Conservation (phyloP, 2,888 invertebrate genomes). For the Ashinkailepas kermadecensis region DNA sequence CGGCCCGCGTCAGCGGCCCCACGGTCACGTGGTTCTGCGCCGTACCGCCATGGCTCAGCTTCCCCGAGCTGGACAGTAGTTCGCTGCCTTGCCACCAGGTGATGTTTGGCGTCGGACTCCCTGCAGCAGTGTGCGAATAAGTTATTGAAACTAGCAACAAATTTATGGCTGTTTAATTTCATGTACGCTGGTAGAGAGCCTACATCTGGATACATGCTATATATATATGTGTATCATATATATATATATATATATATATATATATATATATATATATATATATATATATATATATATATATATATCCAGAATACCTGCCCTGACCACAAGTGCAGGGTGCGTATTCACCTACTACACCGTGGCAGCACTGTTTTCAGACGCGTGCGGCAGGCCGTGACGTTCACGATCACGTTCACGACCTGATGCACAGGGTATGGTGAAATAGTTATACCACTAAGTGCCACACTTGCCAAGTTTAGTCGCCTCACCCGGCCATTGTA, state of each 20-base stretch:
- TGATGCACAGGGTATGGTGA: no score
- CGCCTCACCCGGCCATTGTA: no score
- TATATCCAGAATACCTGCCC: background rate
- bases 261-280: background rate
- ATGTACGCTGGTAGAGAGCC: background rate
- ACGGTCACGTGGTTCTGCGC: conserved; percentile 30
- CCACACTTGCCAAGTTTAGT: no score
- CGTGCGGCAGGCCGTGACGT: no score
- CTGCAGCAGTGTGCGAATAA: background rate
- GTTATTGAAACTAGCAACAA: no score
- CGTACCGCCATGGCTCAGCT: background rate
- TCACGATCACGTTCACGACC: no score
- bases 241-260: background rate
- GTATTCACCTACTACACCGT: no score
- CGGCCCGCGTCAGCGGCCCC: conserved; percentile 30
- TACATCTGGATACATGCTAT: no score
- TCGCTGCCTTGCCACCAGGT: conserved; percentile 31
- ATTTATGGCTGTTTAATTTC: no score
- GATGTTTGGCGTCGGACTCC: conserved; percentile 25
- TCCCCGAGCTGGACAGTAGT: conserved; percentile 29
- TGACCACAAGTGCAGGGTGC: no score
- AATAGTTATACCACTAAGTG: no score
- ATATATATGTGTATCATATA: background rate
- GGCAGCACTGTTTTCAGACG: no score
- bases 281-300: background rate